These are phyloP conservation scores for Antechinus stuartii DNA, from an alignment of 2,113 vertebrate species.

Conservation along the genomic window DNA sequence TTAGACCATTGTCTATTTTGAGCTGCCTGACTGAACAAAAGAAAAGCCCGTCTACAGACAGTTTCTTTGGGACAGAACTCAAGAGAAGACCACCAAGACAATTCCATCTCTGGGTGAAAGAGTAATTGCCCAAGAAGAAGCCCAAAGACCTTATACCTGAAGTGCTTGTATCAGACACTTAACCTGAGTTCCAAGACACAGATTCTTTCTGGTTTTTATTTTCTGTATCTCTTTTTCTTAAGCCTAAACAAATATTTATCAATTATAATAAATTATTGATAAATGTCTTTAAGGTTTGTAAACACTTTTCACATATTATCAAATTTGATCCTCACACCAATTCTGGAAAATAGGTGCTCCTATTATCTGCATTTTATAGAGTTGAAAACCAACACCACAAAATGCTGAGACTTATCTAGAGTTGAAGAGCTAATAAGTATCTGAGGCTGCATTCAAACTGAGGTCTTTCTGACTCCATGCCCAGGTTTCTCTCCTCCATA, in stretches of 20 bases:
- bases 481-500: not conserved
- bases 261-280: not conserved
- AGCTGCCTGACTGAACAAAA: slow-evolving; percentile 72
- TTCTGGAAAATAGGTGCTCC: not conserved
- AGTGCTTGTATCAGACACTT: not conserved
- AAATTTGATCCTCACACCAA: not conserved
- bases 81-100: slow-evolving; percentile 33
- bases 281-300: not conserved
- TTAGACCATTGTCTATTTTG: slow-evolving; percentile 69
- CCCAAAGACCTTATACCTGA: not conserved
- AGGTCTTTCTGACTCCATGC: not conserved
- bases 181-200: not conserved
- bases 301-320: not conserved
- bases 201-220: not conserved
- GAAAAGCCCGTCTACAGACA: slow-evolving; percentile 44
- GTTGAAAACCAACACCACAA: not conserved
- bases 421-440: not conserved
- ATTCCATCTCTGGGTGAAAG: slow-evolving; percentile 7
- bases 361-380: not conserved
- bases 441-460: not conserved
- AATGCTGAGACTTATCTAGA: not conserved
- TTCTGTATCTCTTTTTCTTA: not conserved
- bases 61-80: slow-evolving; percentile 52
- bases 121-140: not conserved
- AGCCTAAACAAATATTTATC: not conserved